phyloP scores from a whole-genome alignment of 2,797 vertebrate species.

The Arremon aurantiirostris region DNA sequence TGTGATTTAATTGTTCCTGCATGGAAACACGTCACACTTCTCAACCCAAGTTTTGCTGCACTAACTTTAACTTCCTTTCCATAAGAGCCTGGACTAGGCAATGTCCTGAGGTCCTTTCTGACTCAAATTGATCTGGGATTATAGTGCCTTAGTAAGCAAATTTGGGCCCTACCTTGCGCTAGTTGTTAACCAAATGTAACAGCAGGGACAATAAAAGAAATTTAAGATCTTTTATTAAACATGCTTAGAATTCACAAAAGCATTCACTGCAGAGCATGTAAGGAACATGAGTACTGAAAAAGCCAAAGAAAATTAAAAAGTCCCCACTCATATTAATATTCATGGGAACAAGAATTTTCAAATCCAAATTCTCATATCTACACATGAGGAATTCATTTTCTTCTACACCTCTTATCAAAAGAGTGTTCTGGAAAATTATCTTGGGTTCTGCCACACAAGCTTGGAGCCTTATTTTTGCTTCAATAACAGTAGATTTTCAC shows the following conservation, averaged over 20 bases:
- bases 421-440: background rate
- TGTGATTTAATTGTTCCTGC: background rate
- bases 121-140: background rate
- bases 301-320: background rate
- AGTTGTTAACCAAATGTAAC: background rate
- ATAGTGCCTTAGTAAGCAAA: background rate
- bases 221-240: background rate
- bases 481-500: background rate
- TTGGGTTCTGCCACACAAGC: background rate
- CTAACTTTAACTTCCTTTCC: background rate
- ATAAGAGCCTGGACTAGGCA: background rate
- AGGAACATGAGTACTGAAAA: background rate
- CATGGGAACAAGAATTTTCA: background rate
- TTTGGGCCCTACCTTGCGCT: background rate
- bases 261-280: background rate
- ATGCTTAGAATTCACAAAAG: background rate
- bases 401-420: background rate
- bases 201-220: background rate
- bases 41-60: background rate
- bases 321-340: background rate
- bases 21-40: background rate
- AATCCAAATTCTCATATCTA: background rate
- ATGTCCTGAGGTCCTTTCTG: background rate
- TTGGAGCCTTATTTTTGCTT: background rate
- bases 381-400: background rate